phyloP scores from a whole-genome alignment of 2,113 vertebrate genomes.

The Syngnathus floridae region DNA sequence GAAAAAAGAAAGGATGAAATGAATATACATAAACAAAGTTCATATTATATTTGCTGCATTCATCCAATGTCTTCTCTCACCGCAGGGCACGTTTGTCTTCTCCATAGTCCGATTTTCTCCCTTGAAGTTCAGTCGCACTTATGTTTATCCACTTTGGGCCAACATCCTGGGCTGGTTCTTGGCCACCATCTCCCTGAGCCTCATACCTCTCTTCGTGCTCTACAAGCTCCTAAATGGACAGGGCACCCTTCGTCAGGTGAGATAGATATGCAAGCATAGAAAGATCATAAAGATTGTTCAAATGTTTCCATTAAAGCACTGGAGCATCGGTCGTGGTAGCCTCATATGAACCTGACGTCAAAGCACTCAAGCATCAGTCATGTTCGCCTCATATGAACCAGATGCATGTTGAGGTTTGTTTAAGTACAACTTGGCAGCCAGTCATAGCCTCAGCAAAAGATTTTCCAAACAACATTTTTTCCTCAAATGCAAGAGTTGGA shows the following conservation, averaged over 20 bases:
- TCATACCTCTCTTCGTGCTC: conserved; percentile 55
- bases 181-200: conserved; percentile 46
- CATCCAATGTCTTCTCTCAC: conserved; percentile 1
- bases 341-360: no score
- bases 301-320: no score
- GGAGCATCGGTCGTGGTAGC: no score
- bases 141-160: conserved; percentile 61
- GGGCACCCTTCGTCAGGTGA: conserved; percentile 53
- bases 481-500: no score
- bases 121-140: conserved; percentile 55
- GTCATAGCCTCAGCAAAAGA: neutral
- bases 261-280: neutral
- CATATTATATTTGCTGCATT: neutral
- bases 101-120: conserved; percentile 54
- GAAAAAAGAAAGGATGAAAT: neutral
- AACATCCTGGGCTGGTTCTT: conserved; percentile 62
- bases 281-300: no score
- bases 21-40: neutral
- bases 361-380: neutral
- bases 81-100: conserved; percentile 62
- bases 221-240: conserved; percentile 40
- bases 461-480: neutral
- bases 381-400: neutral
- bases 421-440: neutral
- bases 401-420: neutral